Evolutionary conservation across 2,797 vertebrate species (phyloP).

Genomic region (Spinibarbus caldwelli): DNA sequence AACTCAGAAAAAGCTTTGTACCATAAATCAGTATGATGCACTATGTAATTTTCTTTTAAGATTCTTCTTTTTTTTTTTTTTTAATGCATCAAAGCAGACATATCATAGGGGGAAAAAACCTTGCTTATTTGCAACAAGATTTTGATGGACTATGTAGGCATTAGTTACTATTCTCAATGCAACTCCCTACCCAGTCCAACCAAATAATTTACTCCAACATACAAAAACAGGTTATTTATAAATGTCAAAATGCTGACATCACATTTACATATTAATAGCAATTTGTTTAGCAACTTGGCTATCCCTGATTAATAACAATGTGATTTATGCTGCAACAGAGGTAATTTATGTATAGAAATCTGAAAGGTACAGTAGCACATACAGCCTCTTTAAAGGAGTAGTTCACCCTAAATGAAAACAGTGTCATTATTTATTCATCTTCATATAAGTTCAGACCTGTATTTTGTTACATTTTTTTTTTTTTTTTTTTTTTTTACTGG

Average conservation of each 20-base stretch:
- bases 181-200: not conserved
- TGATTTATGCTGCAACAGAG: not conserved
- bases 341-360: not conserved
- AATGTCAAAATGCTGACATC: not conserved
- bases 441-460: not conserved
- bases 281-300: not conserved
- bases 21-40: conserved; percentile 21
- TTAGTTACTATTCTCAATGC: not conserved
- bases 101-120: not conserved
- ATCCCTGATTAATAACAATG: not conserved
- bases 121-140: not conserved
- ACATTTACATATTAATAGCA: conserved; percentile 18
- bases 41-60: not conserved
- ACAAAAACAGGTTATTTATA: not conserved
- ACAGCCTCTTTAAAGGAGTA: not conserved
- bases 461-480: not conserved
- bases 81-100: not conserved
- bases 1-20: conserved; percentile 29
- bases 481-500: not conserved
- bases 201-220: not conserved
- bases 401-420: not conserved
- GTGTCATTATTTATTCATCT: not conserved
- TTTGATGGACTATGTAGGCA: not conserved
- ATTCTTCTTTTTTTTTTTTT: not conserved
- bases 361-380: not conserved